phyloP scores from a whole-genome alignment of 2,888 invertebrate genomes.

The Drosophila prostipennis region DNA sequence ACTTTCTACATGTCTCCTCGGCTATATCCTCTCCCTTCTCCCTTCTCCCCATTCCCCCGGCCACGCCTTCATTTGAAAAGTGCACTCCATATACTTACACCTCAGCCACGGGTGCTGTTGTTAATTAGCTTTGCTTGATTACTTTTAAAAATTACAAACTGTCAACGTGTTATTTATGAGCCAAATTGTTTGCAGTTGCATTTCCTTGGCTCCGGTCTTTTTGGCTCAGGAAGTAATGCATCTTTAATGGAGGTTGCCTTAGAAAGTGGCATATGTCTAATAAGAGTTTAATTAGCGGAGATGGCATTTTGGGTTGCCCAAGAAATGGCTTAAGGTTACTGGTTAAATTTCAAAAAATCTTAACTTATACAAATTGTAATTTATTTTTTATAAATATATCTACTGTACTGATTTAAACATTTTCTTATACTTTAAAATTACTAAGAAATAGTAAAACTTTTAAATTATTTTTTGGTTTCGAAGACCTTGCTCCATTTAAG shows the following conservation, averaged over 20 bases:
- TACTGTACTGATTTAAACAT: no score
- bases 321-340: neutral
- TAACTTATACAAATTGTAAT: no score
- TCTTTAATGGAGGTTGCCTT: constrained; percentile 26
- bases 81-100: constrained; percentile 51
- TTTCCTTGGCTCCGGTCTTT: constrained; percentile 19
- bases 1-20: constrained; percentile 58
- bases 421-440: no score
- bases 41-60: neutral
- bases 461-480: no score
- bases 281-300: constrained; percentile 3
- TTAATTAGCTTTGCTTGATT: constrained; percentile 81
- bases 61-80: constrained; percentile 46
- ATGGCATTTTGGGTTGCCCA: neutral
- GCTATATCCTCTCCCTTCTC: constrained; percentile 1
- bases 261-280: constrained; percentile 25
- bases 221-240: constrained; percentile 29
- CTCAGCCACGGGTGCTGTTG: constrained; percentile 49
- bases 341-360: no score
- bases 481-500: no score
- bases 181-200: constrained; percentile 60
- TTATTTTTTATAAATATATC: no score
- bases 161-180: constrained; percentile 80
- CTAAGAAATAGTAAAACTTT: rapidly evolving
- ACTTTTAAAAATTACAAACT: constrained; percentile 80